Evolutionary conservation across 2,888 invertebrate genomes (phyloP), one percentile per base, ranked within the genome.

Genomic region (Tuta absoluta): DNA sequence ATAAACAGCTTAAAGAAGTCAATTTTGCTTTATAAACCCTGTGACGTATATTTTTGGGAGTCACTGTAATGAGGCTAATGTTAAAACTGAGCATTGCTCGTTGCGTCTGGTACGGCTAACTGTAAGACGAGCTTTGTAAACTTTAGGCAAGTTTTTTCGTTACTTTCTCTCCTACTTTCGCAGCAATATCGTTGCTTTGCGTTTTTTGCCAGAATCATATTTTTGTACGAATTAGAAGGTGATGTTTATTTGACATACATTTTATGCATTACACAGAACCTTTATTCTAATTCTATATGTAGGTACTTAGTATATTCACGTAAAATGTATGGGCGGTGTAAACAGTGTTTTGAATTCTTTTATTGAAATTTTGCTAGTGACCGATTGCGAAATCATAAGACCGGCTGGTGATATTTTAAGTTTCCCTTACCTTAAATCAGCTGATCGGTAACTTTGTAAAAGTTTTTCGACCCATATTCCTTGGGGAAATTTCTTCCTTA

Each of bases 61-160:
- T 33, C 8, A 10, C n/a, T 5, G 10, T 2, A 56, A 17, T 33
- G 33, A 14, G 56, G 56, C 17, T 17, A n/a, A 17, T 2, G 33
- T 17, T 17, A n/a, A 33, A 56, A 56, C 28, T 33, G 56, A 4
- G 56, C 49, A 61, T 49, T 49, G 19, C 49, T 61, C 49, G 61
- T 48, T 33, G n/a, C 11, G 49, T 7, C 28, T 45, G 24, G 14
- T 24, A 41, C 24, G n/a, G 23, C 45, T 60, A 60, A 60, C 59
- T 60, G 59, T 60, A 60, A 60, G 61, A 24, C 61, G 24, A 49
- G 61, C 33, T 24, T 61, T 33, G n/a, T 61, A 33, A 45, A 60
- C 24, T 28, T 49, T 61, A n/a, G 49, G 14, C 56, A 33, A 56
- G 56, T 24, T 56, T 56, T 56, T 56, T 56, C n/a, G 56, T 33